Evolutionary conservation across 2,113 vertebrate genomes (phyloP), one percentile per base, ranked within the genome.

Genomic region (Hyperopisus bebe): DNA sequence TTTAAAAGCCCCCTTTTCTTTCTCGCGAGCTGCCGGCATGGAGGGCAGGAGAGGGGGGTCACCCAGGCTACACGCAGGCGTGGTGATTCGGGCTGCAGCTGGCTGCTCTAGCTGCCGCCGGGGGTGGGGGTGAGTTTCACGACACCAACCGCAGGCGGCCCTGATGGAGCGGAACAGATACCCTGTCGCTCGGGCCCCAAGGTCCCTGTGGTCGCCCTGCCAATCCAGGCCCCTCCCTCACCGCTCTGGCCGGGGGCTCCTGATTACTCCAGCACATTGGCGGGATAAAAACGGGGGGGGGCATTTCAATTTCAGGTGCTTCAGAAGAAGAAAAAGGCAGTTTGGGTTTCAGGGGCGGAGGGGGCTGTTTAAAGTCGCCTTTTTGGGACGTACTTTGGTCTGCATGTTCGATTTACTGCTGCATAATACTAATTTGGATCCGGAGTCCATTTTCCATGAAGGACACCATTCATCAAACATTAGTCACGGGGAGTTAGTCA

Each of bases 251-350:
- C 44, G 87, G 89, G 82, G 51, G 31, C 88, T 88, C 39, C 91
- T 92, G 93, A 94, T 94, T 94, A 93, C 91, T 91, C 87, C 89
- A 92, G 94, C 92, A 91, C 90, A 91, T 93, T 92, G 90, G 89
- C 89, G 74, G 91, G 91, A 93, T 92, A 92, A 92, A 93, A 93
- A 92, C 89, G 85, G 58, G 58, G 88, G 89, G 48, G 48, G 2
- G 48, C 90, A 93, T 90, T 80, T 42, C 66, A 87, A 89, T 91
- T 92, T 87, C 91, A 92, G 74, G 74, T n/a, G 90, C 86, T 86
- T 47, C 90, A 89, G 90, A 91, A 42, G 11, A 90, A 87, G 88
- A 89, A 87, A 88, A 80, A 48, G 74, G 42, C 88, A 88, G 85
- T 88, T 92, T 93, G 47, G 53, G 91, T 93, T 92, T 92, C 90